Percentiles rank a stretch among this genome's conserved stretches.
Evolutionary conservation across 2,888 invertebrate species (phyloP).

Genomic region (Lydus trimaculatus): DNA sequence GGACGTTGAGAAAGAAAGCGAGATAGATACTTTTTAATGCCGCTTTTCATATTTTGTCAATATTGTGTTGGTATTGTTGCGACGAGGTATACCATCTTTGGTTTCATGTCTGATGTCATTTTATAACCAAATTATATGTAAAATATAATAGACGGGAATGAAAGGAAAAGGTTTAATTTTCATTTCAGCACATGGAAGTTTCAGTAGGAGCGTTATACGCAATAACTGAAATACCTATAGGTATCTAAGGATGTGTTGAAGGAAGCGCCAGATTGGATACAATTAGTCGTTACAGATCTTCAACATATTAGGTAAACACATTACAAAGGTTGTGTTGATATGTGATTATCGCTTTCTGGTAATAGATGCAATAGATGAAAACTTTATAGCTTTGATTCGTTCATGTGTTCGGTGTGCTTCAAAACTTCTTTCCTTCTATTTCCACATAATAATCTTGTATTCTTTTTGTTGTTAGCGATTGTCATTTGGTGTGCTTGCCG

Average conservation of each 20-base stretch:
- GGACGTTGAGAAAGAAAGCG: not conserved
- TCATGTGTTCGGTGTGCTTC: not conserved
- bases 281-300: too few species aligned
- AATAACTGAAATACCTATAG: not conserved
- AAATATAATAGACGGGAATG: not conserved
- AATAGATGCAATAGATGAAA: not conserved
- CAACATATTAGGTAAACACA: too few species aligned
- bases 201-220: not conserved
- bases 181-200: not conserved
- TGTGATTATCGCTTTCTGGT: not conserved
- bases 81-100: conserved; percentile 26
- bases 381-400: not conserved
- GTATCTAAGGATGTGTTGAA: not conserved
- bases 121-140: not conserved
- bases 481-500: conserved; percentile 10
- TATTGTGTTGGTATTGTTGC: conserved; percentile 27
- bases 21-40: not conserved
- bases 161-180: not conserved
- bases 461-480: not conserved
- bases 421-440: not conserved
- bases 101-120: conserved; percentile 22
- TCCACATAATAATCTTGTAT: not conserved
- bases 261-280: too few species aligned
- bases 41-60: conserved; percentile 20
- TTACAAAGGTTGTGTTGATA: too few species aligned